Evolutionary conservation across 2,888 invertebrate genomes (phyloP).

Genomic region (Glyphotaelius pellucidus): DNA sequence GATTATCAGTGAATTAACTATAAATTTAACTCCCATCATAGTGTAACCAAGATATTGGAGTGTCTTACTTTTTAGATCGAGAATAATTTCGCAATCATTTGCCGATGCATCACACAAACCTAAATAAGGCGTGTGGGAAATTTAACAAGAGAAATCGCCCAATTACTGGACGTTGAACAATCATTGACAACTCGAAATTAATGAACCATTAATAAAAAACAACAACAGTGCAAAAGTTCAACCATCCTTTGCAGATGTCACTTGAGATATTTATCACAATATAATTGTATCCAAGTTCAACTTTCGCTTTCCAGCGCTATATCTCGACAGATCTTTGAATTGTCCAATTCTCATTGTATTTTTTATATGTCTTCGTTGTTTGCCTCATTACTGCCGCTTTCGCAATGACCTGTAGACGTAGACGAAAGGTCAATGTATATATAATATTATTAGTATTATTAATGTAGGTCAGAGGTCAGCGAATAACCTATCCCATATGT

Average conservation of each 20-base stretch:
- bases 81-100: neutral
- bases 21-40: neutral
- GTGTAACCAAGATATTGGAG: neutral
- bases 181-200: neutral
- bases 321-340: neutral
- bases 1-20: neutral
- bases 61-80: neutral
- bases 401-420: neutral
- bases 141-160: neutral
- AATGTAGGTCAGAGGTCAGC: neutral
- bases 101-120: neutral
- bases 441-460: neutral
- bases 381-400: neutral
- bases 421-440: neutral
- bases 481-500: neutral
- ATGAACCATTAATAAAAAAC: neutral
- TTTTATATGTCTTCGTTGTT: neutral
- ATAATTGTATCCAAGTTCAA: neutral
- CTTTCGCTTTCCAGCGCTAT: neutral
- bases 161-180: neutral
- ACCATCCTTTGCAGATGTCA: neutral
- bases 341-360: neutral
- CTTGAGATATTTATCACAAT: neutral
- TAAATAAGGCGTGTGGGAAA: neutral
- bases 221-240: neutral